These are phyloP conservation scores for Phrynosoma blainvillii DNA, from an alignment of 2,113 vertebrate species.

Conservation along the genomic window DNA sequence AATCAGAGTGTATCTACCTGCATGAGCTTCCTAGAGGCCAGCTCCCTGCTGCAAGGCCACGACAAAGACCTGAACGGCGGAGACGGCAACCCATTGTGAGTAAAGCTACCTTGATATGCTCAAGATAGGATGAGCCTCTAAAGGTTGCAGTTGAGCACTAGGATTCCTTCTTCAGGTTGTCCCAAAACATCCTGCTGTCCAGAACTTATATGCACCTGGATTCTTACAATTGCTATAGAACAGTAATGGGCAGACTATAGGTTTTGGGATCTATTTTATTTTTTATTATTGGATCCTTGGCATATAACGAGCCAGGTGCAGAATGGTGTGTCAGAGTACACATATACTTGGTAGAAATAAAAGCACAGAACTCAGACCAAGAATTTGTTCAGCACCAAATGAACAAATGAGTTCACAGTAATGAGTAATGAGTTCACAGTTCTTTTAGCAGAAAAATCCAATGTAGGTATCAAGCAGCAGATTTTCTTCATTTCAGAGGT, in stretches of 20 bases:
- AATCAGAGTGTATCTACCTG: conserved; percentile 86
- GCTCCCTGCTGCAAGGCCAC: conserved; percentile 4
- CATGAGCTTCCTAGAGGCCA: conserved; percentile 68
- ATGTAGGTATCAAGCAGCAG: background rate
- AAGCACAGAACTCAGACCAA: no score
- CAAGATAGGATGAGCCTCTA: background rate
- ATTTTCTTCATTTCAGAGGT: no score
- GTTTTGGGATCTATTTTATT: no score
- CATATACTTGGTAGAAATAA: no score
- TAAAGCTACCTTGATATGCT: background rate
- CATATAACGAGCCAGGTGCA: no score
- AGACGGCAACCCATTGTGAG: background rate
- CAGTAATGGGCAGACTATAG: background rate
- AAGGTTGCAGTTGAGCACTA: background rate
- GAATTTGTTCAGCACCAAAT: no score
- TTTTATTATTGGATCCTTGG: no score
- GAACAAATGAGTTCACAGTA: no score
- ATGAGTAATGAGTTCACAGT: no score
- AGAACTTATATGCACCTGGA: background rate
- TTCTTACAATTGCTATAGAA: background rate
- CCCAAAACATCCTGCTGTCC: background rate
- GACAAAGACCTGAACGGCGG: fast-evolving
- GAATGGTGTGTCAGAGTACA: no score
- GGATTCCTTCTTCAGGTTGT: background rate
- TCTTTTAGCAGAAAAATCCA: no score